phyloP scores from a whole-genome alignment of 2,797 vertebrate genomes.

The Crenichthys baileyi region DNA sequence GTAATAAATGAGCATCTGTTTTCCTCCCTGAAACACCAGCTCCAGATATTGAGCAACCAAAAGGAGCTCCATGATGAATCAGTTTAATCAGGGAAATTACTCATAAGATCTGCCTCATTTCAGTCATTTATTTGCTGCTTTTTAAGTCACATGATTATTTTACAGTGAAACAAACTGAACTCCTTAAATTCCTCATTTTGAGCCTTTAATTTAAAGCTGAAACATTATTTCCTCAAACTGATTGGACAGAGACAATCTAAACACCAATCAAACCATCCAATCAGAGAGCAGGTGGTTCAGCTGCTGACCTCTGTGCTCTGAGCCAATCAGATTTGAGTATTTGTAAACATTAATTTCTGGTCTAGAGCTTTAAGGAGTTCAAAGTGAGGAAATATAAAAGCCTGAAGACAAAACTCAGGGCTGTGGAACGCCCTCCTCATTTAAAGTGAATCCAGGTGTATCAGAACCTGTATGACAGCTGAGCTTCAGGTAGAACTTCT shows the following conservation, averaged over 20 bases:
- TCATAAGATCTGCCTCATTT: background rate
- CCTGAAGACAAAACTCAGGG: background rate
- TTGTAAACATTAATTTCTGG: no score
- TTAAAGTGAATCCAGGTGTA: no score
- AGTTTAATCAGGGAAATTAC: background rate
- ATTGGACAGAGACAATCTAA: background rate
- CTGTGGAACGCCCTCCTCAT: background rate
- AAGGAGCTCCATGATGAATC: background rate
- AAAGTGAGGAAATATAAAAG: background rate
- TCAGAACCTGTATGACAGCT: background rate
- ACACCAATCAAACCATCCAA: background rate
- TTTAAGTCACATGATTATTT: background rate
- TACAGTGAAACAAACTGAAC: background rate
- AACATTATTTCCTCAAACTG: background rate
- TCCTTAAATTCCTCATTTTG: background rate
- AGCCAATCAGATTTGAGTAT: no score
- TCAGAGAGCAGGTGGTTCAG: no score
- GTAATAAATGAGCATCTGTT: no score
- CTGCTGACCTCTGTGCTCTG: no score
- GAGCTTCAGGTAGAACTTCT: background rate
- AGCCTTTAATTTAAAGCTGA: background rate
- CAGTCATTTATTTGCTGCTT: background rate
- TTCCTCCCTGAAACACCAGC: no score
- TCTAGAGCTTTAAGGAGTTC: no score
- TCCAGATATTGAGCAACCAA: background rate